A percentile compares a stretch with the other conserved stretches of the same genome.
These are phyloP conservation scores for Drosophila birchii DNA, from an alignment of 2,888 invertebrate genomes.

Conservation along the genomic window DNA sequence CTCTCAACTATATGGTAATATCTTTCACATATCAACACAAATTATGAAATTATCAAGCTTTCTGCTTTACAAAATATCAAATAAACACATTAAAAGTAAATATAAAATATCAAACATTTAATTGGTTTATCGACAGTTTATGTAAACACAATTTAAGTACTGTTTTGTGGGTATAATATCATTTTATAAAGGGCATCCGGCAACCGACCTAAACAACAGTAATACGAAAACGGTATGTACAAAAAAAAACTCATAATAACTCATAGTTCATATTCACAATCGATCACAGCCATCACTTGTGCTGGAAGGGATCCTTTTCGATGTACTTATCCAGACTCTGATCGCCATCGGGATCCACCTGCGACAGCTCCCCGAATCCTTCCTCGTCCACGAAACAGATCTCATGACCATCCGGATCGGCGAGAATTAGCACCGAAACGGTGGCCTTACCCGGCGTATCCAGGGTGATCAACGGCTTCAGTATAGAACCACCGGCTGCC, in stretches of 20 bases:
- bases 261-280: neutral
- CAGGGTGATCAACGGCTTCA: conserved; percentile 95
- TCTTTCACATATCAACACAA: neutral
- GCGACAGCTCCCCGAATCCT: conserved; percentile 94
- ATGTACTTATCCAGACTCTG: conserved; percentile 91
- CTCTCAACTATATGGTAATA: neutral
- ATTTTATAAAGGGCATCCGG: neutral
- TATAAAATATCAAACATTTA: neutral
- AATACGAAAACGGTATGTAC: conserved; percentile 30
- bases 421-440: conserved; percentile 97
- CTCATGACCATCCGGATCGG: conserved; percentile 98
- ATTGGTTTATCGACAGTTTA: neutral
- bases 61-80: neutral
- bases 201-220: neutral
- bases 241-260: neutral
- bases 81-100: neutral
- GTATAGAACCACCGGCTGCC: conserved; percentile 89
- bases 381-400: conserved; percentile 99
- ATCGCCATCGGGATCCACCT: conserved; percentile 93
- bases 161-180: conserved; percentile 4
- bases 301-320: conserved; percentile 84
- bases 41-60: neutral
- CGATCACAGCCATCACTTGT: conserved; percentile 20
- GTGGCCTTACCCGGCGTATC: conserved; percentile 99
- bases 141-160: neutral